Evolutionary conservation across 2,888 invertebrate genomes (phyloP).

Genomic region (Macaria notata): DNA sequence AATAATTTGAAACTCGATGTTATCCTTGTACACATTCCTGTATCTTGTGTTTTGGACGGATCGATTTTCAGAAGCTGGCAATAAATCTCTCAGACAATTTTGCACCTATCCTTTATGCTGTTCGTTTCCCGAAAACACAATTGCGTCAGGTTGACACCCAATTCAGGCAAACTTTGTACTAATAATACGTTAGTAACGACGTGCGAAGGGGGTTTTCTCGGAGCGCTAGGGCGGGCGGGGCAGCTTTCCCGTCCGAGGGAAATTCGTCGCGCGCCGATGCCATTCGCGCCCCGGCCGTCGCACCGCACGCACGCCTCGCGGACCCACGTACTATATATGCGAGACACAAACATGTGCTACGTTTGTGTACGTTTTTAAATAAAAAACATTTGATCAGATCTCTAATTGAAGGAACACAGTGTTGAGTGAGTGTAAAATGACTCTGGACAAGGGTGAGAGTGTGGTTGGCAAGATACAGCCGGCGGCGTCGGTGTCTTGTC

Average conservation of each 20-base stretch:
- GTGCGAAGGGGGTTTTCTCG: constrained; percentile 47
- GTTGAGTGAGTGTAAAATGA: constrained; percentile 63
- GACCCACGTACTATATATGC: neutral
- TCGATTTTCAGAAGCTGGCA: constrained; percentile 3
- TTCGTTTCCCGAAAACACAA: constrained; percentile 25
- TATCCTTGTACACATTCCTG: neutral
- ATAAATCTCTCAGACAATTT: constrained; percentile 3
- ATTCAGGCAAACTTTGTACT: constrained; percentile 34
- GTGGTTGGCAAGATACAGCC: constrained; percentile 76
- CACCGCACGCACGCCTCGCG: constrained; percentile 52
- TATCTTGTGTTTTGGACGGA: neutral
- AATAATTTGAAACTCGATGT: neutral
- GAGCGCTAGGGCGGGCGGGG: constrained; percentile 61
- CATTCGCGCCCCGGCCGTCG: constrained; percentile 59
- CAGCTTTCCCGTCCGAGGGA: constrained; percentile 55
- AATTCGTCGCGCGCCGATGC: constrained; percentile 41
- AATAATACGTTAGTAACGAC: constrained; percentile 55
- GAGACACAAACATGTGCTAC: constrained; percentile 26
- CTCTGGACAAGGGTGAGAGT: constrained; percentile 74
- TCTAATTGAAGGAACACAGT: constrained; percentile 17
- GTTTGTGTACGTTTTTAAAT: constrained; percentile 12
- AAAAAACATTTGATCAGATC: neutral
- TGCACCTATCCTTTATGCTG: constrained; percentile 5
- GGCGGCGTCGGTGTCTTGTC: constrained; percentile 76
- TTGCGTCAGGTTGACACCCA: constrained; percentile 36